Conservation (phyloP, 2,797 vertebrate genomes). For the Chaetodon trifasciatus region DNA sequence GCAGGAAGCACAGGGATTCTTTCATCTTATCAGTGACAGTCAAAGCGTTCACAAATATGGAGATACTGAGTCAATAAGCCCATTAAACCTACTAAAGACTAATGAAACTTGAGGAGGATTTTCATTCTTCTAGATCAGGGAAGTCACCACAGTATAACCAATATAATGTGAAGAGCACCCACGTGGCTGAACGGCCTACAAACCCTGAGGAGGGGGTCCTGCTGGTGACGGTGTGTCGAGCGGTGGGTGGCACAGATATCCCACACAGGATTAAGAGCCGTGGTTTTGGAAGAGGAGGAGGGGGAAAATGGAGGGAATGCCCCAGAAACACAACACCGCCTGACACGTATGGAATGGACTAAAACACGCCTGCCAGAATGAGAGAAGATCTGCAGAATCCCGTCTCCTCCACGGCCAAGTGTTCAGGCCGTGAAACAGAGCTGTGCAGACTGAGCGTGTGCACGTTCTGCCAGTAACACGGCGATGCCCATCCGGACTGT, state of each 20-base stretch:
- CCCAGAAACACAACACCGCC: conserved; percentile 77
- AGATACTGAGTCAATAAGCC: neutral
- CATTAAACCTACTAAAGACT: neutral
- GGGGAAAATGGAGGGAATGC: conserved; percentile 70
- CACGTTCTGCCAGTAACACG: conserved; percentile 42
- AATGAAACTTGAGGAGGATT: no score
- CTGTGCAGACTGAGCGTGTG: conserved; percentile 28
- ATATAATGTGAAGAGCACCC: conserved; percentile 12
- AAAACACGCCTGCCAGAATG: conserved; percentile 60
- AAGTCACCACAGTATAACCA: neutral
- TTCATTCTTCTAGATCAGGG: no score
- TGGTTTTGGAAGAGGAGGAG: conserved; percentile 49
- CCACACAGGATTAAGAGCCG: conserved; percentile 73
- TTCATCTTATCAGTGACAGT: neutral
- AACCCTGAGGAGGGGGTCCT: conserved; percentile 41
- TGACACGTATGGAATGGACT: conserved; percentile 79
- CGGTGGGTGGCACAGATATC: conserved; percentile 61
- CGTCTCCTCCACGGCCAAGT: conserved; percentile 59
- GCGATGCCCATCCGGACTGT: neutral
- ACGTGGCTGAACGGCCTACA: conserved; percentile 30
- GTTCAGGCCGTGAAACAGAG: conserved; percentile 65
- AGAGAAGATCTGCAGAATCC: conserved; percentile 64
- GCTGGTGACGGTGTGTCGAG: conserved; percentile 36
- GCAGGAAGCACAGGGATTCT: neutral
- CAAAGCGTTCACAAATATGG: neutral